These are phyloP conservation scores for Lithobius niger DNA, from an alignment of 1,140 invertebrate species.

Conservation along the genomic window DNA sequence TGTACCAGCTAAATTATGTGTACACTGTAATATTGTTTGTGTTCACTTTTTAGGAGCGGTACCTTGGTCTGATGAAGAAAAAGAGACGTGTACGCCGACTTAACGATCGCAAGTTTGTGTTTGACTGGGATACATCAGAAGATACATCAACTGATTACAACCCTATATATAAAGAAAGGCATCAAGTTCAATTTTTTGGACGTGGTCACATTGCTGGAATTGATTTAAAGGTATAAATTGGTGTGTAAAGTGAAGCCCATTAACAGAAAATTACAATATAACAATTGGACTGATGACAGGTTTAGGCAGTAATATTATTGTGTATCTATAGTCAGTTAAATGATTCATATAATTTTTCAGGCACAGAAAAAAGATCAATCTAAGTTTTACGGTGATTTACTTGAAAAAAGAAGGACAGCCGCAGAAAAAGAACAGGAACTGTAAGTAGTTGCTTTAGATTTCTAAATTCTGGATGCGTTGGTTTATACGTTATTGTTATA, in stretches of 20 bases:
- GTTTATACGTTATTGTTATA: too few relatives aligned
- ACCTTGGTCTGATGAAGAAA: conserved; percentile 87
- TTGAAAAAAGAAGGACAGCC: conserved; percentile 89
- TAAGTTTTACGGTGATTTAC: conserved; percentile 92
- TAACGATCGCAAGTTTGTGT: conserved; percentile 98
- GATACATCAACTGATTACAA: conserved; percentile 98
- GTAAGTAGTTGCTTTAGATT: conserved; percentile 36
- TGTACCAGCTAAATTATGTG: too few relatives aligned
- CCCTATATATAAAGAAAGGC: conserved; percentile 86
- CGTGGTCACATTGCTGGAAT: conserved; percentile 95
- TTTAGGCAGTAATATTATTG: too few relatives aligned
- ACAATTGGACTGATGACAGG: too few relatives aligned
- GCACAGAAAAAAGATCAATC: conserved; percentile 94
- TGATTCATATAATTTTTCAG: too few relatives aligned
- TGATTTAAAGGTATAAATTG: conserved; percentile 43
- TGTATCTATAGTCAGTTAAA: too few relatives aligned
- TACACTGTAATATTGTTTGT: conserved; percentile 9
- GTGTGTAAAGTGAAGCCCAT: too few relatives aligned
- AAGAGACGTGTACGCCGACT: conserved; percentile 79
- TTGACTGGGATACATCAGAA: conserved; percentile 98
- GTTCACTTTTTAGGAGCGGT: conserved; percentile 60
- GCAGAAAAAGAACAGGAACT: conserved; percentile 97
- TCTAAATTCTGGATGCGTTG: too few relatives aligned
- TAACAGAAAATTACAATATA: too few relatives aligned
- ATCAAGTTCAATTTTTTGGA: conserved; percentile 94